Evolutionary conservation across 1,140 invertebrate genomes (phyloP), one percentile per base, ranked within the genome.

Genomic region (Steinernema khuongi): DNA sequence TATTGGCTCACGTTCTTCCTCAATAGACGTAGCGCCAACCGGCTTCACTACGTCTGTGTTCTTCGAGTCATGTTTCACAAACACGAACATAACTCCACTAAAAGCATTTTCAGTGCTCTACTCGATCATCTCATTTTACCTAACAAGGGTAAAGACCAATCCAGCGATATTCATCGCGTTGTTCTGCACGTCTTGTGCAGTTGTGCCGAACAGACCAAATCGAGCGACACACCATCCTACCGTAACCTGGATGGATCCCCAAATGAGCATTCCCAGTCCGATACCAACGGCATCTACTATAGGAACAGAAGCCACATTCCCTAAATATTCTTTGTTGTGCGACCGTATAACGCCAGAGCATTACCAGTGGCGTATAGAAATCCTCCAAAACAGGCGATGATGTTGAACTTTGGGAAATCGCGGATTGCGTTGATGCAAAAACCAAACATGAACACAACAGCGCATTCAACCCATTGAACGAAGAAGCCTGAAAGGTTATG

Each of bases 401-500:
- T 71, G 31, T 83, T 74, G 50, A 83, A 83, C 50, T 72, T 70
- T 0, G 81, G 81, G 31, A 83, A 77, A 26, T 73, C 81, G 14
- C 82, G 80, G 4, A 71, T 67, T 19, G 73, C 33, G 41, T 84
- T 81, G 67, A 83, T 83, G 19, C 81, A 32, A 31, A 83, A 79
- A 11, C 81, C 81, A 29, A 78, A 67, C n/a, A 81, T 67, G 68
- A 83, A 83, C 4, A 83, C 78, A 22, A 78, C 69, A 14, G 79
- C 41, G 71, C 81, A 83, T 69, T 84, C 77, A 50, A 83, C 72
- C 81, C 81, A 83, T 73, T 83, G 82, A n/a, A 83, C 80, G 32
- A 83, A 83, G 41, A 83, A 75, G n/a, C 81, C 81, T 79, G 19
- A 50, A 67, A 68, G 68, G 68, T 28, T 66, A n/a, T 77, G 31